Conservation (phyloP, 2,888 invertebrate genomes). For the Monoplex corrugatus region DNA sequence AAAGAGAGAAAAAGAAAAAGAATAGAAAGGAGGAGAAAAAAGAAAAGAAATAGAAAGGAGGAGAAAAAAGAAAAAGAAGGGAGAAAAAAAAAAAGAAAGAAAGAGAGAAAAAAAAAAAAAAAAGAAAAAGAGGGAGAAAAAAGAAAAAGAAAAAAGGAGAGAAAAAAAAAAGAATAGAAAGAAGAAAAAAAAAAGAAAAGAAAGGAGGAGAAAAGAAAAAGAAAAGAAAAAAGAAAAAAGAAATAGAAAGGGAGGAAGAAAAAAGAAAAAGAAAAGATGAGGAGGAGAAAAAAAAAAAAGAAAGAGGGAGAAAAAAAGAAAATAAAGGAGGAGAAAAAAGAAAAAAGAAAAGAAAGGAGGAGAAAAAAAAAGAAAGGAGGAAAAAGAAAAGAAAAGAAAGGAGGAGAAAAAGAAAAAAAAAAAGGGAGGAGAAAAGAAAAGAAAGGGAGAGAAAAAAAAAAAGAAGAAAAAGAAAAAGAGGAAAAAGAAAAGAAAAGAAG, state of each 20-base stretch:
- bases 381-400: neutral
- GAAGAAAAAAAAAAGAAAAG: neutral
- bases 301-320: neutral
- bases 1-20: slow-evolving; percentile 17
- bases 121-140: neutral
- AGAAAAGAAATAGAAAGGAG: neutral
- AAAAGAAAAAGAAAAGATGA: no score
- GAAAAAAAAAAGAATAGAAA: neutral
- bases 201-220: neutral
- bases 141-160: neutral
- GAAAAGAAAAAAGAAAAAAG: neutral
- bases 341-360: neutral
- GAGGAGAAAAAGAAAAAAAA: neutral
- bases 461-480: no score
- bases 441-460: no score
- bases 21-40: neutral
- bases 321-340: neutral
- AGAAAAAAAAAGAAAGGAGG: neutral
- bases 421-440: no score
- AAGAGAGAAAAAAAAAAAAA: neutral
- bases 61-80: neutral
- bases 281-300: neutral
- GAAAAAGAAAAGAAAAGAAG: no score
- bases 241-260: no score
- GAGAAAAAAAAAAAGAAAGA: neutral